A percentile compares a stretch with the other conserved stretches of the same genome.
Evolutionary conservation across 2,888 invertebrate species (phyloP).

Genomic region (Xestia rhomboidea): DNA sequence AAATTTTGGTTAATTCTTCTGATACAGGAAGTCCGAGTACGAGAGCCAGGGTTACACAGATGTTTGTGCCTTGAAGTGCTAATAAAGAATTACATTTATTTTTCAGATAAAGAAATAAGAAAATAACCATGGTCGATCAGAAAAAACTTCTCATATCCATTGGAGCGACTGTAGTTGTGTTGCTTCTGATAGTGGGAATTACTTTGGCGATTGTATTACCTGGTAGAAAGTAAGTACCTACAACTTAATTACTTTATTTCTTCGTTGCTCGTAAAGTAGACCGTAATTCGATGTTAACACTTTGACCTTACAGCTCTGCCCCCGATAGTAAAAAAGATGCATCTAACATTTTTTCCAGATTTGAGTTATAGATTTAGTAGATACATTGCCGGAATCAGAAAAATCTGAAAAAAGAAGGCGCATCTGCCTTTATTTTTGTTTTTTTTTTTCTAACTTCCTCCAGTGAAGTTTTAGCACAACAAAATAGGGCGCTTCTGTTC

Average conservation of each 20-base stretch:
- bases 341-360: no score
- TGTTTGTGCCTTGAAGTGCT: background rate
- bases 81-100: background rate
- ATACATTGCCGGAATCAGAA: no score
- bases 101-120: background rate
- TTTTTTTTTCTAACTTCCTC: conserved; percentile 3
- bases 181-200: background rate
- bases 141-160: background rate
- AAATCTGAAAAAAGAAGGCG: no score
- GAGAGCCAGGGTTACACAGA: background rate
- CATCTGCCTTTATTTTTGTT: no score
- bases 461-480: conserved; percentile 6
- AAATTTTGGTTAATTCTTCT: background rate
- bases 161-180: background rate
- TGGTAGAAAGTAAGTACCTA: background rate
- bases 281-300: background rate
- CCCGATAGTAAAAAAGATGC: no score
- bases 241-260: background rate
- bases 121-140: background rate
- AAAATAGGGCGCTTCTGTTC: no score
- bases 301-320: background rate
- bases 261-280: background rate
- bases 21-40: background rate
- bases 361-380: no score
- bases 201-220: conserved; percentile 3